These are phyloP conservation scores for Blastobasis lacticolella DNA, from an alignment of 2,888 invertebrate species.

Conservation along the genomic window DNA sequence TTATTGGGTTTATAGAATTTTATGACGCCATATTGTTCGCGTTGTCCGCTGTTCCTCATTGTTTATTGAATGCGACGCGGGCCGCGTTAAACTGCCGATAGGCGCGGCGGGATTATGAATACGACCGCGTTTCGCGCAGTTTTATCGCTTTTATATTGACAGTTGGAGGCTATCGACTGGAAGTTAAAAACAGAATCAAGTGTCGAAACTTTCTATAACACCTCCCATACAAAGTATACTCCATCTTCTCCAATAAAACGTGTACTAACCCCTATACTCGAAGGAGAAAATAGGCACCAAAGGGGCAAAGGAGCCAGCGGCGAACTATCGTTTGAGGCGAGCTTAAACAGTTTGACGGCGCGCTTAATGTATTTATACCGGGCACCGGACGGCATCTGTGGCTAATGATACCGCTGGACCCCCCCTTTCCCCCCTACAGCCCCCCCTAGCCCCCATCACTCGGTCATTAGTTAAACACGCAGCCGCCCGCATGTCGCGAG, in stretches of 20 bases:
- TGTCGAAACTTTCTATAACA: no score
- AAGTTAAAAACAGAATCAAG: no score
- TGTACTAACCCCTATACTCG: no score
- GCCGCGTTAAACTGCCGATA: conserved; percentile 33
- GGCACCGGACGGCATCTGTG: conserved; percentile 65
- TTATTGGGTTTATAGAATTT: conserved; percentile 74
- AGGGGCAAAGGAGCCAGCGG: conserved; percentile 11
- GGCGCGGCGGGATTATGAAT: conserved; percentile 14
- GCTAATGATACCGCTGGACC: conserved; percentile 71
- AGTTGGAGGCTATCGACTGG: no score
- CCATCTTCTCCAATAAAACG: no score
- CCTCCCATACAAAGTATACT: no score
- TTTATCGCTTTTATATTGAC: neutral
- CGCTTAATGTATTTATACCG: conserved; percentile 72
- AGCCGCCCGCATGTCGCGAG: conserved; percentile 72
- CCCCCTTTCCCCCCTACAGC: conserved; percentile 20
- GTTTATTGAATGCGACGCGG: conserved; percentile 64
- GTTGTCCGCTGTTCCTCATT: conserved; percentile 68
- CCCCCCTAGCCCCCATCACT: conserved; percentile 49
- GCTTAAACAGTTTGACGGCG: conserved; percentile 68
- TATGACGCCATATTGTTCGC: conserved; percentile 61
- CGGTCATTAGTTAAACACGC: conserved; percentile 75
- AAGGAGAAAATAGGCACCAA: neutral
- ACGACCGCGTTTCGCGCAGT: neutral
- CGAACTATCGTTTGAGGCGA: conserved; percentile 42